Percentiles rank a stretch among this genome's conserved stretches.
Evolutionary conservation across 2,797 vertebrate species (phyloP).

Genomic region (Cossypha polioptera): DNA sequence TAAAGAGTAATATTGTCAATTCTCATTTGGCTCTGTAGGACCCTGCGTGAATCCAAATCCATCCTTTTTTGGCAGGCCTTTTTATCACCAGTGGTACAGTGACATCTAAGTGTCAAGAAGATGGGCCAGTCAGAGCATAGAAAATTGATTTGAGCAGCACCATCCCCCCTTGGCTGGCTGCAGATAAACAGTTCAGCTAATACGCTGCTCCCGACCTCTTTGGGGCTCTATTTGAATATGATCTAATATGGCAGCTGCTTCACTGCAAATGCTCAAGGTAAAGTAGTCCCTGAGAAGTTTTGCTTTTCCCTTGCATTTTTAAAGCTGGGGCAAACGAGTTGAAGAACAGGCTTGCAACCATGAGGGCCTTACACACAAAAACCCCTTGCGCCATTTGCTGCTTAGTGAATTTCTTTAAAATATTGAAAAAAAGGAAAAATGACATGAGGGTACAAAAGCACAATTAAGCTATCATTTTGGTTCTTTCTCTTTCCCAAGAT

Average conservation of each 20-base stretch:
- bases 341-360: background rate
- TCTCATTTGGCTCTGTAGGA: slow-evolving; percentile 56
- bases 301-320: slow-evolving; percentile 3
- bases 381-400: background rate
- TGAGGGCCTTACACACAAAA: background rate
- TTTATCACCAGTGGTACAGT: slow-evolving; percentile 58
- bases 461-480: slow-evolving; percentile 15
- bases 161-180: slow-evolving; percentile 43
- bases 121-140: slow-evolving; percentile 58
- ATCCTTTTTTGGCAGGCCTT: slow-evolving; percentile 61
- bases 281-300: slow-evolving; percentile 43
- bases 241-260: slow-evolving; percentile 43
- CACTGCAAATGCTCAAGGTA: background rate
- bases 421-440: slow-evolving; percentile 17
- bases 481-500: slow-evolving; percentile 12
- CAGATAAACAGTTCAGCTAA: slow-evolving; percentile 53
- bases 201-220: background rate
- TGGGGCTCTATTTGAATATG: slow-evolving; percentile 46
- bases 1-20: slow-evolving; percentile 63
- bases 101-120: slow-evolving; percentile 67
- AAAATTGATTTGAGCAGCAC: slow-evolving; percentile 63
- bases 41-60: slow-evolving; percentile 48
- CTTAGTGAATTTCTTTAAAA: background rate
- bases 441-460: background rate
- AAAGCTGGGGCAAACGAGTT: background rate